Evolutionary conservation across 1,140 invertebrate species (phyloP), one percentile per base, ranked within the genome.

Genomic region (Stegodyphus dumicola): DNA sequence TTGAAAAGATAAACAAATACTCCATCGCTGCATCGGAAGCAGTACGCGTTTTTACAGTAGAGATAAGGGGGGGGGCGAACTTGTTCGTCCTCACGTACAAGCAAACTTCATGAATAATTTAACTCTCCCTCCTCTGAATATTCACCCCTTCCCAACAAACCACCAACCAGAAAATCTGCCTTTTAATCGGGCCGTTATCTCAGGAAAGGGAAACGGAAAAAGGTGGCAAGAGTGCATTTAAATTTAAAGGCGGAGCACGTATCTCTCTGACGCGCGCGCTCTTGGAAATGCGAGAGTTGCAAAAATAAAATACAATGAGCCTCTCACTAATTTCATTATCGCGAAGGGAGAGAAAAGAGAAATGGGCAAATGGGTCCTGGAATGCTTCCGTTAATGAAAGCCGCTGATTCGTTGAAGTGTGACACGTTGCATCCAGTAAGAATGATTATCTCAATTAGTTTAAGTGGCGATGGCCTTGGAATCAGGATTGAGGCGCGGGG

Each of bases 371-470:
- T 33, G 33, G 33, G 71, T 10, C 10, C n/a, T 51, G 73, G 73
- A 75, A 75, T 75, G 73, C 73, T 33, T 75, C 53, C 73, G 11
- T 75, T 78, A 78, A 78, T 78, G 77, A 78, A 78, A 78, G 77
- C 9, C 65, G 77, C 64, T 18, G 77, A 64, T 54, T 69, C 77
- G 77, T 79, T 79, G 77, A 79, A 79, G 65, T 79, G 77, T 79
- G 77, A 79, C 77, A 79, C 48, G 60, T 18, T 52, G 77, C 77
- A 52, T 67, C 69, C 53, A 79, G 77, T 54, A 77, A 80, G 78
- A 80, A 80, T 71, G 78, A 80, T 80, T 15, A 69, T 71, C 69
- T 73, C 78, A 80, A 80, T 80, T 80, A 80, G 53, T 60, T 67
- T 80, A 80, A 80, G 78, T 80, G 78, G 33, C 33, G 33, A 33